phyloP scores from a whole-genome alignment of 2,888 invertebrate genomes.

The Quadroppia sp. region DNA sequence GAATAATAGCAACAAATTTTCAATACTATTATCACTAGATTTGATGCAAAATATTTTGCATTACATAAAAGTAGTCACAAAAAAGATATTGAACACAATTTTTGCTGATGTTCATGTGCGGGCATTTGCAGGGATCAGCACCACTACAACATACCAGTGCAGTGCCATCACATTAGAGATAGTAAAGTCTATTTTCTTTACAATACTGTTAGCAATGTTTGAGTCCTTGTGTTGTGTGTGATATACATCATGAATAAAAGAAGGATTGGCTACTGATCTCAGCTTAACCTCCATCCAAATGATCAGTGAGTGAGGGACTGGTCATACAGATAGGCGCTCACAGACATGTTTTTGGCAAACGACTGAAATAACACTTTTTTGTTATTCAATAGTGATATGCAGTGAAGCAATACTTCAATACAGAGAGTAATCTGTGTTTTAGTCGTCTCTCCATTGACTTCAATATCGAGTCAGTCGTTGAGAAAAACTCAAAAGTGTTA shows the following conservation, averaged over 20 bases:
- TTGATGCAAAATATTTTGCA: neutral
- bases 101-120: neutral
- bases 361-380: neutral
- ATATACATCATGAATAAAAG: constrained; percentile 32
- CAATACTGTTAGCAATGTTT: neutral
- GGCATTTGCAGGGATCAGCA: constrained; percentile 16
- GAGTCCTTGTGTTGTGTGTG: neutral
- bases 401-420: neutral
- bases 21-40: neutral
- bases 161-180: neutral
- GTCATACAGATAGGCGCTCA: neutral
- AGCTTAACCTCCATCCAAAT: constrained; percentile 20
- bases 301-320: neutral
- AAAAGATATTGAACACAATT: neutral
- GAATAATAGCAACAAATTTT: too few relatives aligned
- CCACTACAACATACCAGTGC: neutral
- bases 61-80: neutral
- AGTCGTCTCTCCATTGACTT: neutral
- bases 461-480: neutral
- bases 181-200: neutral
- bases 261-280: constrained; percentile 3
- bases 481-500: neutral
- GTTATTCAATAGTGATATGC: neutral
- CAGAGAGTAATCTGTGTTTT: neutral
- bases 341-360: neutral